These are phyloP conservation scores for Teinopalpus imperialis DNA, from an alignment of 2,888 invertebrate genomes.

Conservation along the genomic window DNA sequence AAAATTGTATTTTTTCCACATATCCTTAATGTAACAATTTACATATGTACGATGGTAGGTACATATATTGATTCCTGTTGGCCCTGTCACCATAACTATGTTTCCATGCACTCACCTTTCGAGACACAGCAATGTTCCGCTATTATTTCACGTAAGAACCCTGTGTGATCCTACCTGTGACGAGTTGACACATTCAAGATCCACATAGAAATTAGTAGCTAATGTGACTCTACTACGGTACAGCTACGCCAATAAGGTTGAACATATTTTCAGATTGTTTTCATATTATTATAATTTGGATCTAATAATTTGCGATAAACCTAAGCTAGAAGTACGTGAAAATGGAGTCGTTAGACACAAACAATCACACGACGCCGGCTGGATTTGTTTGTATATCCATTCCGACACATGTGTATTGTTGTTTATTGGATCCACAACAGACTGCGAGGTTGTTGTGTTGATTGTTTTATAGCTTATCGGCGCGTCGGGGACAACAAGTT, in stretches of 20 bases:
- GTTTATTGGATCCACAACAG: constrained; percentile 35
- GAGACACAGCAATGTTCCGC: no score
- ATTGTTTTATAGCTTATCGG: constrained; percentile 50
- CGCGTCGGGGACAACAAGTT: background rate
- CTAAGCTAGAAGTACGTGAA: constrained; percentile 11
- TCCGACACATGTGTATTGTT: constrained; percentile 37
- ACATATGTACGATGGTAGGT: no score
- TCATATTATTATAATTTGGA: background rate
- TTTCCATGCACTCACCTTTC: no score
- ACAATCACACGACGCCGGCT: constrained; percentile 36
- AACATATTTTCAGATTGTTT: background rate
- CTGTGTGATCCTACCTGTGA: no score
- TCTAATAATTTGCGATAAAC: background rate
- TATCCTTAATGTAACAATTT: no score
- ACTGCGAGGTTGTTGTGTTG: constrained; percentile 48
- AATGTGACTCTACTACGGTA: no score
- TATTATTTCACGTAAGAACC: no score
- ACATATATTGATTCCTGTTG: no score
- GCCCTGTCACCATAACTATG: no score
- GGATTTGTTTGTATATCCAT: constrained; percentile 30
- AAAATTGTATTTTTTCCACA: no score
- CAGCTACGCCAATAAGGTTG: background rate
- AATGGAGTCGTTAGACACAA: constrained; percentile 25
- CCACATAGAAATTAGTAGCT: no score
- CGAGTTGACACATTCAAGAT: no score